Evolutionary conservation across 2,888 invertebrate genomes (phyloP), one percentile per base, ranked within the genome.

Genomic region (Bibio marci): DNA sequence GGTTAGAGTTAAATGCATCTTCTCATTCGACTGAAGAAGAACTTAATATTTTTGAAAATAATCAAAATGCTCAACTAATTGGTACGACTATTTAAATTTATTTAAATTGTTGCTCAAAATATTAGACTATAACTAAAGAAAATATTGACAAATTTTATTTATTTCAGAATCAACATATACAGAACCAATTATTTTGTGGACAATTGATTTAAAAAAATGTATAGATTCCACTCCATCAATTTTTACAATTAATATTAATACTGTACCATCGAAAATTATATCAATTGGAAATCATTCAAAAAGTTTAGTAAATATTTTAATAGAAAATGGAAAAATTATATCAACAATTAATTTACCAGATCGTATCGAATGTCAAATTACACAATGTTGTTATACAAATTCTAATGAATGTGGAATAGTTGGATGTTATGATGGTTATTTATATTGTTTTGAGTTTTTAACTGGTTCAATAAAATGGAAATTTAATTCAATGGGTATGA

Each of bases 231-330:
- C 82, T 12, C 81, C 85, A 15, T 62, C 69, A 17, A 47, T 73
- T 37, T 68, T 69, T 47, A 57, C 54, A 48, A 52, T 40, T 37
- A 53, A 54, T 37, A n/a, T n/a, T n/a, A n/a, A n/a, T n/a, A n/a
- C n/a, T n/a, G n/a, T n/a, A n/a, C n/a, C n/a, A n/a, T 50, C 48
- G 12, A 49, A 53, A 26, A 59, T 60, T 39, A 62, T 70, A 4
- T 66, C 69, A 28, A 69, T 77, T 42, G 80, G 80, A 6, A 76
- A 78, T 36, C 90, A 88, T 60, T 81, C 87, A 0, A 76, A 80
- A 34, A 63, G 68, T 45, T 65, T 88, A 42, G 61, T 66, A 18
- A 70, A 79, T 17, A 50, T 80, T 27, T 63, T 73, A 46, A 61
- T 68, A 1, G 47, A 56, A 14, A 66, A 63, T 27, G 79, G 80